Percentiles rank a stretch among this genome's conserved stretches.
Evolutionary conservation across 2,113 vertebrate genomes (phyloP).

Genomic region (Sander lucioperca): DNA sequence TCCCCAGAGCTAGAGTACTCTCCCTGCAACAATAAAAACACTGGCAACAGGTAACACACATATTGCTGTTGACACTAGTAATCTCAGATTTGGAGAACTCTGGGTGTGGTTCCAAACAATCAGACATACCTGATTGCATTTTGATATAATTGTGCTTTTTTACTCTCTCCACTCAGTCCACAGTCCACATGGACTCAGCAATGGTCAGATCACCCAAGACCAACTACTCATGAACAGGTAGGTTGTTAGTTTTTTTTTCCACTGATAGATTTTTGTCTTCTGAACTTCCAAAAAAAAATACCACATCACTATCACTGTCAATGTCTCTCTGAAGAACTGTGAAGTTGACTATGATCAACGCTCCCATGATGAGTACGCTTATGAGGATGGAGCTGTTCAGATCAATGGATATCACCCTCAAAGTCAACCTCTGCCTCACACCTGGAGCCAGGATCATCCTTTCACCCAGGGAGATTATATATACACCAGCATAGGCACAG

Average conservation of each 20-base stretch:
- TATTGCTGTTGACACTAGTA: background rate
- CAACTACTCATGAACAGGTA: constrained; percentile 81
- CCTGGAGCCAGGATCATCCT: constrained; percentile 83
- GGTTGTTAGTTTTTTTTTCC: constrained; percentile 45
- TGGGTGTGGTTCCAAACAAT: background rate
- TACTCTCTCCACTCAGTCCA: constrained; percentile 75
- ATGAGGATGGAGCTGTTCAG: constrained; percentile 66
- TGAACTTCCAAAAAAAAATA: background rate
- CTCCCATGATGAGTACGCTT: constrained; percentile 76
- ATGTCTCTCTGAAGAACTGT: constrained; percentile 75
- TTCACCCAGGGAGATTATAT: constrained; percentile 78
- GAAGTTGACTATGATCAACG: constrained; percentile 69
- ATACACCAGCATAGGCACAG: constrained; percentile 73
- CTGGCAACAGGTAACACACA: constrained; percentile 82
- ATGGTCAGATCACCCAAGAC: constrained; percentile 82
- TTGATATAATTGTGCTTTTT: constrained; percentile 1
- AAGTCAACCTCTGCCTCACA: constrained; percentile 71
- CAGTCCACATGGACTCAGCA: constrained; percentile 80
- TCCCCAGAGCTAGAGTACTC: constrained; percentile 85
- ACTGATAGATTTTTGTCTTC: background rate
- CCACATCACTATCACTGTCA: background rate
- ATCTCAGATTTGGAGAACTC: background rate
- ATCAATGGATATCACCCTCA: constrained; percentile 69
- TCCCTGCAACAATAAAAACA: constrained; percentile 83
- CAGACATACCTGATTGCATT: background rate